These are phyloP conservation scores for Terrapene triunguis DNA, from an alignment of 2,113 vertebrate species.

Conservation along the genomic window DNA sequence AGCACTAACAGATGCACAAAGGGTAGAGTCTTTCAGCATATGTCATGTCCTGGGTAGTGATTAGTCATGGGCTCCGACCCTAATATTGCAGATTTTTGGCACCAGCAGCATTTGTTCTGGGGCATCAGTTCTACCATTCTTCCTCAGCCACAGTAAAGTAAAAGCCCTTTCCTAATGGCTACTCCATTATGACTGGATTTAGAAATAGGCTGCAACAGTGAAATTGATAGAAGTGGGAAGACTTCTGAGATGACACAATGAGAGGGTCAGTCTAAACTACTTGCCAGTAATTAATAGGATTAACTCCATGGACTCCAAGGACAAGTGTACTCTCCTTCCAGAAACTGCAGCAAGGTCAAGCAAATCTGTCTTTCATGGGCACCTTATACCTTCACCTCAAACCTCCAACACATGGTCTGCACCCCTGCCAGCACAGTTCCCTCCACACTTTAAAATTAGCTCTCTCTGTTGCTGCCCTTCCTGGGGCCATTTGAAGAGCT, in stretches of 20 bases:
- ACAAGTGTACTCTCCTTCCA: neutral
- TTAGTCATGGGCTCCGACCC: neutral
- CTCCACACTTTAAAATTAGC: too few species aligned
- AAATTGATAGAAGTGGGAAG: neutral
- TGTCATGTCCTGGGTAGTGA: neutral
- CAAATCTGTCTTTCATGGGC: neutral
- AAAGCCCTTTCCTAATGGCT: neutral
- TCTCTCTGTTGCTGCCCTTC: too few species aligned
- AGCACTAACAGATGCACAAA: neutral
- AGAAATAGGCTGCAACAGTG: neutral
- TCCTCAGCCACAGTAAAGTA: neutral
- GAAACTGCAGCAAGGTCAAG: neutral
- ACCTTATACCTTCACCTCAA: neutral
- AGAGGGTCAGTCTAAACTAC: neutral
- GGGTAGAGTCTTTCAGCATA: neutral
- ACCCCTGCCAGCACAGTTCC: neutral
- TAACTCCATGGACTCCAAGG: neutral
- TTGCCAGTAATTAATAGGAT: neutral
- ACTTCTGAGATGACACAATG: neutral
- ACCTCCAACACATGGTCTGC: neutral
- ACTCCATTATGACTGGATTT: neutral
- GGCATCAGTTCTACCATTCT: neutral
- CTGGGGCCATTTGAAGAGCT: too few species aligned
- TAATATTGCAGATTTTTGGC: neutral
- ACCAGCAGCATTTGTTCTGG: neutral